Conservation (phyloP, 1,140 invertebrate species). For the Chironomus striatipennis region DNA sequence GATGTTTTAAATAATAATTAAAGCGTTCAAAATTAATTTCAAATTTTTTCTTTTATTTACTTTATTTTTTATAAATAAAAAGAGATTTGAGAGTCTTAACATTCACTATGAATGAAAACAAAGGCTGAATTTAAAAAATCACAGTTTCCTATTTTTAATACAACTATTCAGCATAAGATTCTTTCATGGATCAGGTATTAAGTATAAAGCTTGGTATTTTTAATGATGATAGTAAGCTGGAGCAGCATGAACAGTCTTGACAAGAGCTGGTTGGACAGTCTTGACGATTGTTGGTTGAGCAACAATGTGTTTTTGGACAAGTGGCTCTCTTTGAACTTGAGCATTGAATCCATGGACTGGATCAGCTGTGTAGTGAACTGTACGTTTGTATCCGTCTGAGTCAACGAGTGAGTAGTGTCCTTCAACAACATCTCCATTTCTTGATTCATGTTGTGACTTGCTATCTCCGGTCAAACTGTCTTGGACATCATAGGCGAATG, state of each 20-base stretch:
- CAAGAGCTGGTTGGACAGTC: not conserved
- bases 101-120: too few species aligned
- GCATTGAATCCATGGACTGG: conserved; percentile 45
- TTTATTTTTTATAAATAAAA: too few species aligned
- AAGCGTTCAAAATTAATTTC: too few species aligned
- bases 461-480: conserved; percentile 50
- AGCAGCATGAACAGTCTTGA: not conserved
- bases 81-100: too few species aligned
- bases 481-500: conserved; percentile 48
- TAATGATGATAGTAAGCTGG: not conserved
- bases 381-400: conserved; percentile 54
- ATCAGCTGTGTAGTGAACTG: conserved; percentile 56
- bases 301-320: conserved; percentile 28
- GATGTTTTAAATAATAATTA: too few species aligned
- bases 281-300: not conserved
- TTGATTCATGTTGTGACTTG: conserved; percentile 48
- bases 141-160: too few species aligned
- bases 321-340: conserved; percentile 38
- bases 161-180: too few species aligned
- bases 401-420: conserved; percentile 55
- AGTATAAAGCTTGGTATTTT: too few species aligned
- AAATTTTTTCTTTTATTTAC: too few species aligned
- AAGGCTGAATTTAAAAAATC: too few species aligned
- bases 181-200: too few species aligned
- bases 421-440: conserved; percentile 54